Conservation (phyloP, 2,113 vertebrate species). For the Chiloscyllium plagiosum region DNA sequence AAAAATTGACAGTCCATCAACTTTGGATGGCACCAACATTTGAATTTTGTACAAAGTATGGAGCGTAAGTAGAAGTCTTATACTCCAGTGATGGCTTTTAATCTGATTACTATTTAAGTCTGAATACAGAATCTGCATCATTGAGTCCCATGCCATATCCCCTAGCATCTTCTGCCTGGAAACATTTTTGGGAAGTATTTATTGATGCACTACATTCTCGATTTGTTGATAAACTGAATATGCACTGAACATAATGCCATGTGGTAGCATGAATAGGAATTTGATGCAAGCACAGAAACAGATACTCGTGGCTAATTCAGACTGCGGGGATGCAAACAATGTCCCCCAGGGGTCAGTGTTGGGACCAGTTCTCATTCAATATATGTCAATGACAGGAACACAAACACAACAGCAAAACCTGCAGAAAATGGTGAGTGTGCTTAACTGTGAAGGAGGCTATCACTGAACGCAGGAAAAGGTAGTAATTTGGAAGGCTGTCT, state of each 20-base stretch:
- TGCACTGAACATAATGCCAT: background rate
- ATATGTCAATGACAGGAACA: background rate
- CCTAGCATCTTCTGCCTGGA: background rate
- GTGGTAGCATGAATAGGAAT: background rate
- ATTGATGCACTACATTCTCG: too few species aligned
- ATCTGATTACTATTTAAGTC: background rate
- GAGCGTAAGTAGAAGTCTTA: too few species aligned
- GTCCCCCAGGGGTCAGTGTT: background rate
- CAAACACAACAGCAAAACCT: too few species aligned
- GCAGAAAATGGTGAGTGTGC: background rate
- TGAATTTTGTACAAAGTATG: too few species aligned
- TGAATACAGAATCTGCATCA: background rate
- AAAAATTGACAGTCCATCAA: background rate
- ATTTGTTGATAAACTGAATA: too few species aligned
- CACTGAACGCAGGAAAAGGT: background rate
- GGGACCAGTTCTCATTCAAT: background rate
- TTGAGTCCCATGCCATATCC: background rate
- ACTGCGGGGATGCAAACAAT: background rate
- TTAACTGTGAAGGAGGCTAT: background rate
- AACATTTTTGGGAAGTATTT: background rate
- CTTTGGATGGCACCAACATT: background rate
- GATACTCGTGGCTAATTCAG: background rate
- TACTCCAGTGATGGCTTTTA: background rate
- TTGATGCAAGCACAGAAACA: background rate
- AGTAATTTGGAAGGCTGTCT: background rate